A percentile compares a stretch with the other conserved stretches of the same genome.
Conservation (phyloP, 92 coral and sea anemone species). For the Epizoanthus fatuus region DNA sequence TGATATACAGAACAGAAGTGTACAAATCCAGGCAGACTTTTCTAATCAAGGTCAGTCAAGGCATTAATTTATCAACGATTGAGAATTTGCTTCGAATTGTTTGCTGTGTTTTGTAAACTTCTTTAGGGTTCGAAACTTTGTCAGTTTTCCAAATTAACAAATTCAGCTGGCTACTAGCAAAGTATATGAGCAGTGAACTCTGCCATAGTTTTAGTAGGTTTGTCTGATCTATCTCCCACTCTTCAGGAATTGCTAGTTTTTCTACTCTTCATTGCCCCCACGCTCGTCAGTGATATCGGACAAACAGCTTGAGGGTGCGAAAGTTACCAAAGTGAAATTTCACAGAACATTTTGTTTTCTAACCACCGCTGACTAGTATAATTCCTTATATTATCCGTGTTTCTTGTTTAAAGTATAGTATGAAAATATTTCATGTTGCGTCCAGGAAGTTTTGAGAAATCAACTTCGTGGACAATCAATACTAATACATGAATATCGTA, state of each 20-base stretch:
- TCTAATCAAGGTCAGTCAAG: slow-evolving; percentile 41
- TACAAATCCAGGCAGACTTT: slow-evolving; percentile 32
- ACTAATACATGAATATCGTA: not conserved
- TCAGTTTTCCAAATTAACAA: not conserved
- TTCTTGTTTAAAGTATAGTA: not conserved
- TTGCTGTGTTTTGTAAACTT: slow-evolving; percentile 26
- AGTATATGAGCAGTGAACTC: not conserved
- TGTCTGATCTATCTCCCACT: slow-evolving; percentile 27
- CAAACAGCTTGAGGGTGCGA: slow-evolving; percentile 36
- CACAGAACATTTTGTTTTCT: not conserved
- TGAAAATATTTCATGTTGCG: not conserved
- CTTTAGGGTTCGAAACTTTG: not conserved
- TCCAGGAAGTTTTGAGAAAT: slow-evolving; percentile 24
- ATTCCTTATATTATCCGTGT: not conserved
- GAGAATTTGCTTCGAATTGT: slow-evolving; percentile 30
- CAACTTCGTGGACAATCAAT: not conserved
- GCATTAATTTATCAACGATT: slow-evolving; percentile 3
- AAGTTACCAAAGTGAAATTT: slow-evolving; percentile 37
- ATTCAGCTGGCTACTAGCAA: not conserved
- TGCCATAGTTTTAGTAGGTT: slow-evolving; percentile 14
- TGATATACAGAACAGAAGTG: slow-evolving; percentile 51
- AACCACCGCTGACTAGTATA: not conserved
- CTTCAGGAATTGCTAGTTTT: slow-evolving; percentile 24
- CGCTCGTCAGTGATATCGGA: slow-evolving; percentile 7
- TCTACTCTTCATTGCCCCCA: slow-evolving; percentile 40